Base-by-base conservation (phyloP, 2,113 vertebrate genomes). In the Catharus minimus region DNA sequence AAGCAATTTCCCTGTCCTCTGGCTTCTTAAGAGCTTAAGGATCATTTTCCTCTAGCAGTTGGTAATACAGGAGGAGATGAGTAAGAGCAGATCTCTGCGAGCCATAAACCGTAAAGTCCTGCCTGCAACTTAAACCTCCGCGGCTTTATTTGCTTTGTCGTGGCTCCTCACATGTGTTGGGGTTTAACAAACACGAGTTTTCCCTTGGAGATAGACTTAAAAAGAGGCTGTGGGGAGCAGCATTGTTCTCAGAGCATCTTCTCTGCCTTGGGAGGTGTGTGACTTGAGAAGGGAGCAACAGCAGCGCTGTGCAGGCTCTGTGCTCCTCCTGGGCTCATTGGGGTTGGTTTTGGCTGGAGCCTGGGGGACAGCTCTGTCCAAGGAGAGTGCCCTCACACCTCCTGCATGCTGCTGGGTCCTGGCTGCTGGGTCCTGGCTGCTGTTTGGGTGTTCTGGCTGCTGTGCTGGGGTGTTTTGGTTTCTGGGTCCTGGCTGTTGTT, bases 181-280 rank as follows among this genome's bases (percentile, higher is more conserved):
- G 93, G 66, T 96, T 96, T 94, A 95, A 93, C 95, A 93, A 96
- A 95, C 94, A 94, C 78, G 82, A 77, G 80, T 82, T 95, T 93
- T 92, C 93, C 96, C 93, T 93, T 94, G 95, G 96, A 96, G 86
- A 82, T 1, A 33, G 89, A 55, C 90, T 87, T 28, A 18, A 49
- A 84, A 65, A 93, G 92, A 89, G 92, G 67, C 95, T 89, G 46
- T 88, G 72, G 95, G 95, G 94, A 61, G 3, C 64, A 73, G 61
- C 15, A 46, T 93, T 93, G 92, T 79, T 94, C 90, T 91, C 69
- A 0, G 66, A 88, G 96, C 58, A 73, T 86, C 93, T 93, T 47
- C 71, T 79, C 74, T 80, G 94, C 95, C 93, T 64, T 93, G 89
- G 94, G 94, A 94, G 92, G 93, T 22, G 41, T 30, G 92, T 53